Conservation (phyloP, 2,888 invertebrate genomes). For the Synanthedon andrenaeformis region DNA sequence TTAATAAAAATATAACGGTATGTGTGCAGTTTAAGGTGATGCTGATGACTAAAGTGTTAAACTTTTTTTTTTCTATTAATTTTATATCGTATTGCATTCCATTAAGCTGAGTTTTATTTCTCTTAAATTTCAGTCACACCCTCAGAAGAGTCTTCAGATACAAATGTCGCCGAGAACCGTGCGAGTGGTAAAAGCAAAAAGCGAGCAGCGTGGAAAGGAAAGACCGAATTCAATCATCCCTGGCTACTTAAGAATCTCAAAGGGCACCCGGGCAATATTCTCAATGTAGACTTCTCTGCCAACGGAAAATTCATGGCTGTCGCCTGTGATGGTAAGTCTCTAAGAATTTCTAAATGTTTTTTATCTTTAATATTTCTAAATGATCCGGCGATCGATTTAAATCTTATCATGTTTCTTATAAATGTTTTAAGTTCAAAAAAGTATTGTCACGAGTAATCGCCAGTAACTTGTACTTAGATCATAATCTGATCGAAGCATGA, state of each 20-base stretch:
- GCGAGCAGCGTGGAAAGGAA: slow-evolving; percentile 54
- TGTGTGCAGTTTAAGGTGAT: neutral
- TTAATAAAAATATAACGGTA: neutral
- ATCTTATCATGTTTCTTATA: too few species aligned
- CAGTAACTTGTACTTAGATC: neutral
- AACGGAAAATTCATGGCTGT: slow-evolving; percentile 89
- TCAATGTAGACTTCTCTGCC: slow-evolving; percentile 83
- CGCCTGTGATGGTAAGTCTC: slow-evolving; percentile 82
- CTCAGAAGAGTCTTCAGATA: slow-evolving; percentile 33
- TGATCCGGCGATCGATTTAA: neutral
- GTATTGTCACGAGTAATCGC: too few species aligned
- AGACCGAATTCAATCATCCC: slow-evolving; percentile 74
- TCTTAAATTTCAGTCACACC: slow-evolving; percentile 30
- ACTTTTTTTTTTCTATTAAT: neutral
- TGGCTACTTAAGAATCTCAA: slow-evolving; percentile 86
- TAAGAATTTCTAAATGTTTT: slow-evolving; percentile 4
- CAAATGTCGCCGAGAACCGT: slow-evolving; percentile 31
- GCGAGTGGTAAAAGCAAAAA: slow-evolving; percentile 64
- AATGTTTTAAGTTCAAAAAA: too few species aligned
- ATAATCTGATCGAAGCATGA: neutral
- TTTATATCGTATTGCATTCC: neutral
- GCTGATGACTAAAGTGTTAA: neutral
- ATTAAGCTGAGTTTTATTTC: too few species aligned
- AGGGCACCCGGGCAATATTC: slow-evolving; percentile 81
- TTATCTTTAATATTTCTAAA: neutral